Evolutionary conservation across 1,140 invertebrate genomes (phyloP), one percentile per base, ranked within the genome.

Genomic region (Steinernema khuongi): DNA sequence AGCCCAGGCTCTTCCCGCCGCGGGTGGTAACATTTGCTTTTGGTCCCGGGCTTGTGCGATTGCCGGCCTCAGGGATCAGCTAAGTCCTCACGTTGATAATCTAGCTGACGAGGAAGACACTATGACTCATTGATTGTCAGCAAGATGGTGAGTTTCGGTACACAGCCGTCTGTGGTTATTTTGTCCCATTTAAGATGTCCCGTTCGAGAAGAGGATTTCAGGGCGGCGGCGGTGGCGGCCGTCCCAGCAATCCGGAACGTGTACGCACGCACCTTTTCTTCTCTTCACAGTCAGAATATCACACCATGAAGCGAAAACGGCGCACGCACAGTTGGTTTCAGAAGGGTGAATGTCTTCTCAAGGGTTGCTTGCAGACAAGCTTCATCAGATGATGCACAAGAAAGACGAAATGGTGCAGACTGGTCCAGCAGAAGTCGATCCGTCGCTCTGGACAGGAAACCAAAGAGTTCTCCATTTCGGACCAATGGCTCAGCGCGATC

Each of bases 341-440:
- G 4, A 19, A 76, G 18, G n/a, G 68, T 2, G n/a, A 14, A 19
- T 31, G 66, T 70, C 32, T 17, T 1, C 41, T 4, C 26, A 1
- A n/a, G 0, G 19, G 1, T n/a, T 36, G 18, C 67, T 26, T 83
- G 68, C 32, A 83, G 82, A 83, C 67, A 85, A 84, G 73, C 81
- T 84, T 29, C 83, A 85, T 74, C 80, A 82, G 70, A 78, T 72
- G 44, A 72, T 75, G 19, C 84, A 84, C 50, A 85, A 85, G 68
- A 84, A 85, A 30, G 83, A 84, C 67, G 83, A 84, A 76, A 85
- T 85, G 82, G 73, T 85, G 4, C 83, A 85, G 76, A 76, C 79
- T 1, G 81, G 75, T 31, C 76, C 79, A n/a, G 81, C 77, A 33
- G 81, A 84, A 71, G 67, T 84, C 11, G 84, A 84, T 72, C 83